Percentiles rank a stretch among this genome's conserved stretches.
Evolutionary conservation across 2,113 vertebrate species (phyloP).

Genomic region (Tetraodon nigroviridis): DNA sequence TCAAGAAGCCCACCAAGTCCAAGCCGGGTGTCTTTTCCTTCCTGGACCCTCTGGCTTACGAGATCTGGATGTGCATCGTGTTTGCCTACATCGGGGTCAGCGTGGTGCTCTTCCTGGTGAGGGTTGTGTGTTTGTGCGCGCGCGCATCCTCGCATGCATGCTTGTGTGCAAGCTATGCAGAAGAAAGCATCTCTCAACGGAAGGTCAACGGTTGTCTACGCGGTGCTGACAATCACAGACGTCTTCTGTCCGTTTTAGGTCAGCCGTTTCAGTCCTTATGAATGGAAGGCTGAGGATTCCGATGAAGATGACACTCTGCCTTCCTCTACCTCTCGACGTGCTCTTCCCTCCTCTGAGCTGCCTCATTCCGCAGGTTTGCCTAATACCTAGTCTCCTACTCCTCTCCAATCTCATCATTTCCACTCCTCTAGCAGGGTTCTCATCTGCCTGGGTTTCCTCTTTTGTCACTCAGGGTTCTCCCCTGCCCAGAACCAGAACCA

Average conservation of each 20-base stretch:
- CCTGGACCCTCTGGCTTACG: slow-evolving; percentile 96
- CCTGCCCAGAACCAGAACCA: slow-evolving; percentile 68
- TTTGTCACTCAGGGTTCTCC: slow-evolving; percentile 20
- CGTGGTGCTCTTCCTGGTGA: slow-evolving; percentile 94
- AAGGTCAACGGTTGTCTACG: no score
- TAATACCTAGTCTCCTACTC: neutral
- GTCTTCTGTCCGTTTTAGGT: slow-evolving; percentile 38
- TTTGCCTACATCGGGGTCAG: slow-evolving; percentile 99
- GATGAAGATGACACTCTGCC: slow-evolving; percentile 76
- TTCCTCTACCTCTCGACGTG: slow-evolving; percentile 32
- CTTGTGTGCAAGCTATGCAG: no score
- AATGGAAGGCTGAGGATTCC: slow-evolving; percentile 89
- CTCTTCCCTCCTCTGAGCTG: slow-evolving; percentile 29
- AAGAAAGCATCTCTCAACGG: no score
- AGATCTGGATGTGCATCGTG: slow-evolving; percentile 99
- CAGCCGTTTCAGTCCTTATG: slow-evolving; percentile 94
- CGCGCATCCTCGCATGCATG: no score
- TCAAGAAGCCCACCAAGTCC: slow-evolving; percentile 98
- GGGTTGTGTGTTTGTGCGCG: neutral
- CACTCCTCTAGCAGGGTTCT: neutral
- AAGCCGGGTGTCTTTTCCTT: slow-evolving; percentile 98
- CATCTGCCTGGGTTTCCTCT: neutral
- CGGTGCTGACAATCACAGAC: no score
- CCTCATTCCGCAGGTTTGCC: slow-evolving; percentile 34
- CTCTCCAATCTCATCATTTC: neutral